Evolutionary conservation across 2,888 invertebrate species (phyloP), one percentile per base, ranked within the genome.

Genomic region (Agonopterix heracliana): DNA sequence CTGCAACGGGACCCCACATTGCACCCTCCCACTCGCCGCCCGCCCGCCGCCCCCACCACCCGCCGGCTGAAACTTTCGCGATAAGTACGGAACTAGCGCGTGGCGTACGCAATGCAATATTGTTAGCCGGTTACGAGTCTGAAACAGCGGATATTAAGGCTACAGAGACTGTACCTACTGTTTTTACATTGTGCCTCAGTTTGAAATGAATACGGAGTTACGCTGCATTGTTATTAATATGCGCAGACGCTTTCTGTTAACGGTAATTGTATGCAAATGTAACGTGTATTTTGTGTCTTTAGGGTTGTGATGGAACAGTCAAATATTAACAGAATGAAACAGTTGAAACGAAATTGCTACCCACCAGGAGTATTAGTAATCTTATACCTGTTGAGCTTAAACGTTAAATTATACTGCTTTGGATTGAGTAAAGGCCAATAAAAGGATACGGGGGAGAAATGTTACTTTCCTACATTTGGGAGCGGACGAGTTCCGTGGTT

Each of bases 51-150:
- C 60, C 56, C 51, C 44, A 48, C 50, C 55, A 57, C 62, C 64
- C 54, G 64, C 69, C 74, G 79, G 78, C 85, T 84, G 86, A 84
- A 88, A 88, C 77, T 88, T 88, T 86, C 77, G 81, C 83, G 86
- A 86, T 86, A 87, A 87, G 86, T 88, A 84, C 81, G 76, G 79
- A 86, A 86, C 85, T 85, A 87, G 81, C 87, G 87, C 85, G 87
- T 85, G 78, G 78, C 74, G 83, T 85, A 88, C 87, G 87, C 87
- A 87, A 84, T 78, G 84, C 87, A 87, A 88, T 87, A 88, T 86
- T 86, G 87, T 87, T 86, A 85, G 83, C 82, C 78, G 78, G 83
- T 83, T 85, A 81, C 81, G 82, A 85, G 84, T 76, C 79, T 84
- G 80, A 78, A 85, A 84, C 84, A 79, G 80, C 85, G 84, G 86